Base-by-base conservation (phyloP, 2,797 vertebrate genomes). In the Luscinia megarhynchos region DNA sequence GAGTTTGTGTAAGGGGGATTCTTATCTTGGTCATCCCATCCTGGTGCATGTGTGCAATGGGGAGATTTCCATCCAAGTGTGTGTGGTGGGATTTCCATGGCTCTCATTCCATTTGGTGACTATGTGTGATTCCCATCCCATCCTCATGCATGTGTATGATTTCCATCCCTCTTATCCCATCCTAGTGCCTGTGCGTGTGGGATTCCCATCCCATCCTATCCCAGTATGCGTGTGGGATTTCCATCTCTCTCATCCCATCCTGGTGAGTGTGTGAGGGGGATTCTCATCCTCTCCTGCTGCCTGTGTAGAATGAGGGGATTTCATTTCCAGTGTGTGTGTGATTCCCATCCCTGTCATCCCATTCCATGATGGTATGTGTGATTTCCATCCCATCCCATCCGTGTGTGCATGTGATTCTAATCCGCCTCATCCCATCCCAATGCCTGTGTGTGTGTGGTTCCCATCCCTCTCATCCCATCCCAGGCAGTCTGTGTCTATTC, bases 131-230 rank as follows among this genome's bases (percentile, higher is more conserved):
- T 77, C 21, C 30, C 48, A n/a, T 76, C 40, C 73, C 29, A 77
- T 40, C n/a, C 34, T n/a, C 0, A 0, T 20, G 8, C 19, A 23
- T 20, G 23, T n/a, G 6, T 32, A 19, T 9, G 32, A 43, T 45
- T 76, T 20, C 29, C 29, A 68, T 17, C 19, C 15, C 54, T 84
- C 26, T 50, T 12, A 75, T 38, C 32, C 22, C 21, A 30, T 50
- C 26, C 34, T 20, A 40, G 20, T 20, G 15, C 12, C 12, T n/a
- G 8, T 57, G 13, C 26, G 20, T 16, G 38, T 8, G 45, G 15
- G 27, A 59, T 51, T 84, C 43, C 21, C 14, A 24, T 34, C 20
- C 11, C 24, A 61, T 38, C 26, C 55, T 26, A 72, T 54, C 46
- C 38, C 38, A 32, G 9, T 32, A 24, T 38, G 18, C 27, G 34